Evolutionary conservation across 2,113 vertebrate species (phyloP).

Genomic region (Cepphus grylle): DNA sequence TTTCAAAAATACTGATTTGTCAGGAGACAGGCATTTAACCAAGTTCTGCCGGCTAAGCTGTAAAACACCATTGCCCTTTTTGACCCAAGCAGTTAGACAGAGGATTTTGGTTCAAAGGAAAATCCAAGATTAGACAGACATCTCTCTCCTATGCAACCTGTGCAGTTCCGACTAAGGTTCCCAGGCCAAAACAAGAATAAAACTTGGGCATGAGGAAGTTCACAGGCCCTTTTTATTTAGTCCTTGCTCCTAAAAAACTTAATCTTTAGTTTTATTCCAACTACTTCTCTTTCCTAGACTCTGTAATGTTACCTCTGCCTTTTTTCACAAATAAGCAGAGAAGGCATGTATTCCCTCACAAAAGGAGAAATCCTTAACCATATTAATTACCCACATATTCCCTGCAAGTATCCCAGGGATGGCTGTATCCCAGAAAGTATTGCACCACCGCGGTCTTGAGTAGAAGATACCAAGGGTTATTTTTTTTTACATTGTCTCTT

Average conservation of each 20-base stretch:
- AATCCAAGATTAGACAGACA: neutral
- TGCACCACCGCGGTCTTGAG: neutral
- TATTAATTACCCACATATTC: neutral
- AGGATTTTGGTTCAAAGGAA: conserved; percentile 8
- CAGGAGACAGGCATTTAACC: neutral
- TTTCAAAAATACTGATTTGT: conserved; percentile 16
- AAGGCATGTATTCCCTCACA: neutral
- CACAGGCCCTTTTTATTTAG: neutral
- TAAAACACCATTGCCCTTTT: neutral
- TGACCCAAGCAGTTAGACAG: neutral
- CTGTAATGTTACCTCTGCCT: neutral
- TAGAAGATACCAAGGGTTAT: neutral
- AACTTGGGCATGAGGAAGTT: neutral
- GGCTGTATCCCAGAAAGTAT: neutral
- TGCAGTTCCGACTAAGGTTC: neutral
- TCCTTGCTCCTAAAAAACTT: neutral
- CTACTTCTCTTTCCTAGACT: neutral
- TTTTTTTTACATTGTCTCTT: neutral
- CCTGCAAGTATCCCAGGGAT: neutral
- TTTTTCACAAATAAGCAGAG: neutral
- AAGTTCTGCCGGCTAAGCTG: neutral
- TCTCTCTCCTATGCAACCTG: neutral
- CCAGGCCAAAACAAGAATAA: neutral
- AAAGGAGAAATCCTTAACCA: neutral
- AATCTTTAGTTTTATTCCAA: neutral